Evolutionary conservation across 2,113 vertebrate genomes (phyloP), one percentile per base, ranked within the genome.

Genomic region (Trematomus loennbergii): DNA sequence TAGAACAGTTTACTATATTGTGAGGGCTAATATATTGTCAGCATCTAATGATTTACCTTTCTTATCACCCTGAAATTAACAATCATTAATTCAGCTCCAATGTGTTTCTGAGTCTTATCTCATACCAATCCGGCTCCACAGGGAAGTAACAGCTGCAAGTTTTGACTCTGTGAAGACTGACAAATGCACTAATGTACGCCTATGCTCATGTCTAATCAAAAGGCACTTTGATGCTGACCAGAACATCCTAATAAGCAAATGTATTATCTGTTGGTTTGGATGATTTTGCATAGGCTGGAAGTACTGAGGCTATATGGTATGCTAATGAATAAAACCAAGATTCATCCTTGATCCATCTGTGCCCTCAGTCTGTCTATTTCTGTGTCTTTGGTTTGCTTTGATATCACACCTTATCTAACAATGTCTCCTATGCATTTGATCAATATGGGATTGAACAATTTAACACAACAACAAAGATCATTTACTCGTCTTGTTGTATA

Each of bases 191-290:
- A 7, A 22, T 48, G 17, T 36, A 49, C 65, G 25, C 6, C 18
- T 61, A 6, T 33, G 48, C 45, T 72, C 45, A 29, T 43, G 25
- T 53, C 6, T 55, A 5, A 57, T 82, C 1, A 65, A 54, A 72
- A 18, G 12, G 0, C 25, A 69, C 70, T 79, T 46, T 48, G 78
- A 68, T 78, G 6, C 20, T 54, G 6, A 22, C 40, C 43, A 63
- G 25, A 2, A 62, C 45, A 65, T 72, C 74, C 79, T 16, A 64
- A 22, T 81, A 85, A 54, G 22, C 76, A 85, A 83, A 89, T 81
- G 7, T 11, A 11, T 17, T 57, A 52, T 76, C 48, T 61, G 0
- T 20, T 66, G 59, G 63, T 85, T 59, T 57, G 48, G 46, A 46
- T 72, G 16, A 52, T 16, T 85, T 87, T 83, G 79, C 79, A 83